Evolutionary conservation across 30 jellyfish, hydroid and myxozoan genomes (phyloP).

Genomic region (Pseudorhiza aurosa): DNA sequence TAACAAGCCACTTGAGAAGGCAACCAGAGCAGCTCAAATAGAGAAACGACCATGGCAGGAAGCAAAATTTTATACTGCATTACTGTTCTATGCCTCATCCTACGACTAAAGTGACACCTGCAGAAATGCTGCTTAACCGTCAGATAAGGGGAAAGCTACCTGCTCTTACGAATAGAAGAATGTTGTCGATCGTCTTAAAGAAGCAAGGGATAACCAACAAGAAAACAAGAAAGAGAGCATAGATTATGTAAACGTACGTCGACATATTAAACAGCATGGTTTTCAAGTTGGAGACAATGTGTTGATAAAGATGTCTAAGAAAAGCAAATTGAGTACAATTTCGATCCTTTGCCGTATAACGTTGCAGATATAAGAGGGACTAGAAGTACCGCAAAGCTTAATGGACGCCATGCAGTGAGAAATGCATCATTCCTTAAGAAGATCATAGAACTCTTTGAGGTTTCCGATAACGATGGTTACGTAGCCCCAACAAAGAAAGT

Average conservation of each 20-base stretch:
- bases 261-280: conserved; percentile 2
- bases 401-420: too few species aligned
- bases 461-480: too few species aligned
- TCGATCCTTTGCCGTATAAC: too few species aligned
- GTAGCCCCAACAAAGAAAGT: too few species aligned
- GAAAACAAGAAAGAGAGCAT: not conserved
- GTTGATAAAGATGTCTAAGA: too few species aligned
- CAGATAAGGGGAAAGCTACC: conserved; percentile 34
- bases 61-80: conserved; percentile 24
- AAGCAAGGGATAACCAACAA: conserved; percentile 1
- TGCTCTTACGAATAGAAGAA: not conserved
- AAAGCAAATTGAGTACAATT: too few species aligned
- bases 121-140: conserved; percentile 24
- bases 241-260: conserved; percentile 32
- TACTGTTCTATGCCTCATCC: conserved; percentile 45
- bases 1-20: conserved; percentile 50
- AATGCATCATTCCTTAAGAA: too few species aligned
- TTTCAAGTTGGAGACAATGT: too few species aligned
- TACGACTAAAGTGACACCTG: conserved; percentile 36
- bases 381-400: too few species aligned
- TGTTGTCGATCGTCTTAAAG: conserved; percentile 10
- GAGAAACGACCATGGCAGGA: conserved; percentile 47
- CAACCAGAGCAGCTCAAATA: conserved; percentile 26
- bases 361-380: too few species aligned
- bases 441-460: too few species aligned